Percentiles rank a stretch among this genome's conserved stretches.
Evolutionary conservation across 2,888 invertebrate genomes (phyloP).

Genomic region (Andrena bucephala): DNA sequence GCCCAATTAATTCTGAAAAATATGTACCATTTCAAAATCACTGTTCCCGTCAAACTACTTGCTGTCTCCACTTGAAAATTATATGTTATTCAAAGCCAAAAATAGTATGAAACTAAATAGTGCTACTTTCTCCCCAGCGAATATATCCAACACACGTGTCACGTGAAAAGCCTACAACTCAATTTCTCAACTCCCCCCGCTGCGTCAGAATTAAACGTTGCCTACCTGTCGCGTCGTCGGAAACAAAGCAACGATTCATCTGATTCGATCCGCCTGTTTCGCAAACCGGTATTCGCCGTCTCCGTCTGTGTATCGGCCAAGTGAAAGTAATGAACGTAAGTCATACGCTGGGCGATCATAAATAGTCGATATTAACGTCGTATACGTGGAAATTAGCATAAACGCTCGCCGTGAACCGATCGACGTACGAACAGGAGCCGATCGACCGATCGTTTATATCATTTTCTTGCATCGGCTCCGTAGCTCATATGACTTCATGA

Average conservation of each 20-base stretch:
- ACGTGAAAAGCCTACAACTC: no score
- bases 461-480: conserved; percentile 70
- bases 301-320: conserved; percentile 78
- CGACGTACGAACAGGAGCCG: conserved; percentile 50
- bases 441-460: conserved; percentile 69
- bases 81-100: not conserved
- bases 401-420: conserved; percentile 69
- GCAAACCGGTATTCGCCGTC: conserved; percentile 67
- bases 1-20: no score
- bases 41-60: not conserved
- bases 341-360: conserved; percentile 83
- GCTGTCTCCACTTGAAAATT: not conserved
- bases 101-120: no score
- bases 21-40: not conserved
- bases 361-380: conserved; percentile 84
- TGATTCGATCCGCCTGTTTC: conserved; percentile 56
- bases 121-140: no score
- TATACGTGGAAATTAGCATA: conserved; percentile 83
- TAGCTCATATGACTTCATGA: conserved; percentile 75
- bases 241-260: conserved; percentile 16
- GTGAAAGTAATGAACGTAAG: conserved; percentile 84
- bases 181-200: no score
- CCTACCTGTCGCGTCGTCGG: not conserved
- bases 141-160: no score
- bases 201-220: not conserved